Evolutionary conservation across 2,113 vertebrate genomes (phyloP).

Genomic region (Lonchura striata): DNA sequence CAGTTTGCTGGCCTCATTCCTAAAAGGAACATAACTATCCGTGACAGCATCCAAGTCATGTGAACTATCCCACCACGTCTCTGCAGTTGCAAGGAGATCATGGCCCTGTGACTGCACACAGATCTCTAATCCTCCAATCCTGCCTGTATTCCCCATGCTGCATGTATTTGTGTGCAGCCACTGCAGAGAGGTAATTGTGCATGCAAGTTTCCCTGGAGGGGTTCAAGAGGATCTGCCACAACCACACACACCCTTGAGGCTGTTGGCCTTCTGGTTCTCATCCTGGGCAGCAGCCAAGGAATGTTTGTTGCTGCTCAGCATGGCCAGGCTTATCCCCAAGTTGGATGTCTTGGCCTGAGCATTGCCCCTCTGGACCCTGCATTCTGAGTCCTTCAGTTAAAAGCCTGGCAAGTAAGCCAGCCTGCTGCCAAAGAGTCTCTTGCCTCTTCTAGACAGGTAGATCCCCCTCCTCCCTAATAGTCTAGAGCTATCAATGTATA

Average conservation of each 20-base stretch:
- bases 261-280: not conserved
- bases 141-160: not conserved
- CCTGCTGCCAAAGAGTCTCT: not conserved
- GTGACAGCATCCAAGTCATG: not conserved
- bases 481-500: not conserved
- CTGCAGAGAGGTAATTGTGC: not conserved
- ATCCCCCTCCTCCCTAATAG: not conserved
- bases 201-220: not conserved
- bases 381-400: not conserved
- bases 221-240: not conserved
- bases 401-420: not conserved
- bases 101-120: not conserved
- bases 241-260: not conserved
- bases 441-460: not conserved
- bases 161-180: not conserved
- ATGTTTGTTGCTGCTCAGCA: not conserved
- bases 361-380: not conserved
- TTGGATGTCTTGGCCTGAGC: not conserved
- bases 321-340: not conserved
- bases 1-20: not conserved
- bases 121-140: not conserved
- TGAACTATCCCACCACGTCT: not conserved
- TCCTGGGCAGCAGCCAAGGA: not conserved
- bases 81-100: fast-evolving
- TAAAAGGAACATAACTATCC: not conserved